Conservation (phyloP, 1,140 invertebrate genomes). For the Drosophila truncata region DNA sequence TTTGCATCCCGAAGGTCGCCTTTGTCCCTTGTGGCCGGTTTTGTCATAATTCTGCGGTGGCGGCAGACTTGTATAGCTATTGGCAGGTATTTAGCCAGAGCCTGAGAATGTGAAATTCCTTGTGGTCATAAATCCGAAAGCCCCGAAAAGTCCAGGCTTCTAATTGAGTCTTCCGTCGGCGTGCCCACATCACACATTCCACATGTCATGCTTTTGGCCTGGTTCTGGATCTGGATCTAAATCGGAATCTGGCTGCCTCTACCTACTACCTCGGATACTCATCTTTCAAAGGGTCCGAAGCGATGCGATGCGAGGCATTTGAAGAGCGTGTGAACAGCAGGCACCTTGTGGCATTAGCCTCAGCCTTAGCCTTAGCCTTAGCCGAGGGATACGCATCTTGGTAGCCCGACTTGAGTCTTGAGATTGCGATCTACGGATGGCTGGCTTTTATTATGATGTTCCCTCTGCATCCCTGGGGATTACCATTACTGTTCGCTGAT, state of each 20-base stretch:
- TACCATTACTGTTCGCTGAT: conserved; percentile 51
- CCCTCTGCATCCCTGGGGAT: conserved; percentile 21
- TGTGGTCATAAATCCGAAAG: conserved; percentile 71
- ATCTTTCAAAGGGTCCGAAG: conserved; percentile 42
- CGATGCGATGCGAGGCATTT: conserved; percentile 49
- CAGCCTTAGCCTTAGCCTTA: conserved; percentile 48
- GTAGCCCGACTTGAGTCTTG: conserved; percentile 46
- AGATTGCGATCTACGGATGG: conserved; percentile 50
- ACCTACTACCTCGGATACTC: conserved; percentile 29
- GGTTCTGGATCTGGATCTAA: conserved; percentile 12
- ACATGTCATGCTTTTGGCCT: conserved; percentile 68
- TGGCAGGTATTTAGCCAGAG: conserved; percentile 75
- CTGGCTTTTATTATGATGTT: conserved; percentile 62
- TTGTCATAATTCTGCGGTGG: conserved; percentile 73
- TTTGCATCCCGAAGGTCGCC: conserved; percentile 79
- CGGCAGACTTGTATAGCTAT: conserved; percentile 75
- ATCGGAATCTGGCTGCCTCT: conserved; percentile 21
- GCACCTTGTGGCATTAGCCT: conserved; percentile 67
- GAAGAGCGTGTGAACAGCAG: conserved; percentile 76
- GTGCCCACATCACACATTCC: conserved; percentile 64
- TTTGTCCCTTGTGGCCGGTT: conserved; percentile 47
- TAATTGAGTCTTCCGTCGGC: conserved; percentile 80
- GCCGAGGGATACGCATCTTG: conserved; percentile 67
- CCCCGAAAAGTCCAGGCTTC: conserved; percentile 58
- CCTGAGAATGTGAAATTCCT: conserved; percentile 72